These are phyloP conservation scores for Tricholauxania praeusta DNA, from an alignment of 2,888 invertebrate species.

Conservation along the genomic window DNA sequence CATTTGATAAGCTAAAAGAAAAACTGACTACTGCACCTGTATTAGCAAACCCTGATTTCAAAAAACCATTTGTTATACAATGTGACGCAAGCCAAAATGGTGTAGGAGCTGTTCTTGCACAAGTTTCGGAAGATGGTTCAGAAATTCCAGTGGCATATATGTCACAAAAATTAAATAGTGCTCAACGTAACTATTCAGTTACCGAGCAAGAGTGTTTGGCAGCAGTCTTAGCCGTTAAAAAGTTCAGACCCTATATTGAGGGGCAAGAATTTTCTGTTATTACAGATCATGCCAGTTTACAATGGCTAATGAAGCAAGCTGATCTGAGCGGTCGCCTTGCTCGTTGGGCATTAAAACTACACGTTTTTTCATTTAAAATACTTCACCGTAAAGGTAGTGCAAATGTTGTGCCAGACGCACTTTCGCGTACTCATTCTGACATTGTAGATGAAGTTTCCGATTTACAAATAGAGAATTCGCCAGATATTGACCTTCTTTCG, in stretches of 20 bases:
- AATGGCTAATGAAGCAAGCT: slow-evolving; percentile 5
- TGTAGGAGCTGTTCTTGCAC: slow-evolving; percentile 14
- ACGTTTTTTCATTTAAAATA: not conserved
- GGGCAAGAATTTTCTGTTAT: slow-evolving; percentile 34
- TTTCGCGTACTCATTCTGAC: not conserved
- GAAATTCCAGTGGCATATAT: slow-evolving; percentile 40
- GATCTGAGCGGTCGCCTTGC: not conserved
- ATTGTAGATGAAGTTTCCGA: not conserved
- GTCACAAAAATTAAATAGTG: slow-evolving; percentile 40
- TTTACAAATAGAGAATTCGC: not conserved
- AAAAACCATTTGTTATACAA: slow-evolving; percentile 38
- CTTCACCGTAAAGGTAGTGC: not conserved
- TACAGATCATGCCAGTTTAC: slow-evolving; percentile 17
- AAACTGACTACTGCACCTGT: slow-evolving; percentile 8
- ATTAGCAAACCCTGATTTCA: slow-evolving; percentile 38
- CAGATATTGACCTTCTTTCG: not conserved
- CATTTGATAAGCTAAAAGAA: slow-evolving; percentile 13
- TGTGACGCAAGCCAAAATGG: slow-evolving; percentile 40
- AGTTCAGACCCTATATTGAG: slow-evolving; percentile 42
- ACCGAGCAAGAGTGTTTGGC: slow-evolving; percentile 43
- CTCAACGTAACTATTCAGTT: slow-evolving; percentile 41
- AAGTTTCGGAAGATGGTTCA: slow-evolving; percentile 27
- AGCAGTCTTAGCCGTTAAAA: slow-evolving; percentile 39
- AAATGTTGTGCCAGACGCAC: slow-evolving; percentile 1
- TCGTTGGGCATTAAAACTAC: not conserved